Evolutionary conservation across 2,113 vertebrate genomes (phyloP).

Genomic region (Notothenia rossii): DNA sequence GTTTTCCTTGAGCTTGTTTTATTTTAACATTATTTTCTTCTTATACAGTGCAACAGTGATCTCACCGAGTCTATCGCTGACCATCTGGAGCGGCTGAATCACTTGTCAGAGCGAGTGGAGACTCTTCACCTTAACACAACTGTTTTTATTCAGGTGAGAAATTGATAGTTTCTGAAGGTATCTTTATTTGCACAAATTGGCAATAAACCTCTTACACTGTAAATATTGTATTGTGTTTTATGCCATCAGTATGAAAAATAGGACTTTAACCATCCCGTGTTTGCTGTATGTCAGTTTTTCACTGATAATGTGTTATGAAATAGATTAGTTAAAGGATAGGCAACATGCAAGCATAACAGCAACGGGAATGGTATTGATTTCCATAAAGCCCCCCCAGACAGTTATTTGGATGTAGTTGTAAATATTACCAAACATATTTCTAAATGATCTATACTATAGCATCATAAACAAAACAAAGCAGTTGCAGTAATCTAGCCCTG

Average conservation of each 20-base stretch:
- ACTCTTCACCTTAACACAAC: constrained; percentile 84
- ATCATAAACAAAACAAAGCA: not conserved
- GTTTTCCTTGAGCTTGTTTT: not conserved
- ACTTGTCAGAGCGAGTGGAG: constrained; percentile 82
- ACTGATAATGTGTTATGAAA: too few species aligned
- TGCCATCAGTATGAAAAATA: not conserved
- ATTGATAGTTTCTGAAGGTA: not conserved
- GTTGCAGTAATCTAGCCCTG: not conserved
- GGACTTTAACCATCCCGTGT: not conserved
- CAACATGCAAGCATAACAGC: too few species aligned
- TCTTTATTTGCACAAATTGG: not conserved
- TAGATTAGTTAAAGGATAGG: too few species aligned
- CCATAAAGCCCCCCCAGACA: too few species aligned
- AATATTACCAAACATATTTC: not conserved
- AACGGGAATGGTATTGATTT: too few species aligned
- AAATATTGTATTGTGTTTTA: not conserved
- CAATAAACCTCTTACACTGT: not conserved
- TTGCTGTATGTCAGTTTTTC: too few species aligned
- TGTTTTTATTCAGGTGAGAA: constrained; percentile 84
- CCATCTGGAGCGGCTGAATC: constrained; percentile 82
- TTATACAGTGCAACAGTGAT: constrained; percentile 70
- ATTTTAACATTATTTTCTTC: not conserved
- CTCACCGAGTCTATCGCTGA: constrained; percentile 78
- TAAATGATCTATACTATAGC: not conserved
- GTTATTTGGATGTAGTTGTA: not conserved